phyloP scores from a whole-genome alignment of 2,113 vertebrate species.

The Astur gentilis region DNA sequence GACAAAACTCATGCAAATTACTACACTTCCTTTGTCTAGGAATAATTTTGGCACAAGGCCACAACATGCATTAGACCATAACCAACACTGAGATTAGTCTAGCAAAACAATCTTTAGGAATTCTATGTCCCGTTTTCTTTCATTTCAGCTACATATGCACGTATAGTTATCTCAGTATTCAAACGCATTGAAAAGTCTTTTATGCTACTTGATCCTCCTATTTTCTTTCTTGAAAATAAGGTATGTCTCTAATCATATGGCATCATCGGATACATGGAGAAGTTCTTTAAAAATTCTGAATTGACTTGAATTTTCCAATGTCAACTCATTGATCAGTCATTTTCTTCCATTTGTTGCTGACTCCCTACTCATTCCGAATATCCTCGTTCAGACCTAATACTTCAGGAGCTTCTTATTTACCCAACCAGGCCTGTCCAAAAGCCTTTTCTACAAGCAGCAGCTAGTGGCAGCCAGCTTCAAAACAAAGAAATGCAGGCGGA shows the following conservation, averaged over 20 bases:
- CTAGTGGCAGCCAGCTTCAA: not conserved
- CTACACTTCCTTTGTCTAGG: not conserved
- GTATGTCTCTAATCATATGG: not conserved
- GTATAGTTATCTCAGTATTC: not conserved
- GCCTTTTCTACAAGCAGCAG: not conserved
- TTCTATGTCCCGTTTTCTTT: not conserved
- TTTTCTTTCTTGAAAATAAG: not conserved
- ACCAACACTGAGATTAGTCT: not conserved
- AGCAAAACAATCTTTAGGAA: not conserved
- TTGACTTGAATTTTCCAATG: not conserved
- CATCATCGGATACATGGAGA: not conserved
- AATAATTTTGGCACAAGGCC: not conserved
- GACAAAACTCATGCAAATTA: not conserved
- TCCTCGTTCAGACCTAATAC: not conserved
- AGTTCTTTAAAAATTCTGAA: not conserved
- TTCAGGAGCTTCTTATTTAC: not conserved
- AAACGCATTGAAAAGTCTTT: not conserved
- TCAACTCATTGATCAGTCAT: not conserved
- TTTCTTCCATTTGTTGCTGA: not conserved
- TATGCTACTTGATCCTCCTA: not conserved
- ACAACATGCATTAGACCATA: not conserved
- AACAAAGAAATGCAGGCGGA: not conserved
- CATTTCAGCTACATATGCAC: not conserved
- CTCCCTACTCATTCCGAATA: not conserved
- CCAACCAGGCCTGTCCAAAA: not conserved